Base-by-base conservation (phyloP, 1,140 invertebrate species). In the Gryllus bimaculatus region DNA sequence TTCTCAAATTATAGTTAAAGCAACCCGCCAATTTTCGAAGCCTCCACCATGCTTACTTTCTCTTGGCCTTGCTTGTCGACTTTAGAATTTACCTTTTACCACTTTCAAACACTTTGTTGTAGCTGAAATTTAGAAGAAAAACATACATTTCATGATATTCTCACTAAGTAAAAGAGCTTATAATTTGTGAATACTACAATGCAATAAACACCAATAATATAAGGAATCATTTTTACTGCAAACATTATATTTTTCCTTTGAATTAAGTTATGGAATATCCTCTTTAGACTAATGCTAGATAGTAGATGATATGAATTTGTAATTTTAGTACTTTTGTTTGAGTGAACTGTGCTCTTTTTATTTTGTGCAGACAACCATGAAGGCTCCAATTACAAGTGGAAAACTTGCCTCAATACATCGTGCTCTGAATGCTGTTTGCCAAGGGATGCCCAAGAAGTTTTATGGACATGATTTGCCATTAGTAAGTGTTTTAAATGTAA, bases 401-500 rank as follows among this genome's bases (percentile, higher is more conserved):
- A 89, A 90, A 81, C 84, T 95, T 26, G 92, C n/a, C 93, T 0
- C 89, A 90, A 15, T 95, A 94, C 84, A 90, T 0, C 86, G 95
- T 8, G 92, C 93, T 0, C 84, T 95, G 66, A 93, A 91, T 21
- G 90, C 92, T 5, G 87, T 94, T 47, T 96, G 94, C 85, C n/a
- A n/a, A 91, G 92, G 84, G 93, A 95, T 83, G n/a, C 93, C 94
- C 0, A 89, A 93, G 81, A 90, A 93, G 80, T 95, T 95, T 84
- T 91, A 95, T 84, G 92, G 93, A 3, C 92, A 94, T 81, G 94
- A 96, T 84, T 85, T 94, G 82, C n/a, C n/a, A 91, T 93, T 8
- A 89, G 92, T 78, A 82, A 91, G 73, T 77, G n/a, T 39, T 7
- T 8, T n/a, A 48, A 12, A 47, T 74, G 15, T 10, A 26, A 49